Evolutionary conservation across 2,113 vertebrate species (phyloP).

Genomic region (Glaucomys volans): DNA sequence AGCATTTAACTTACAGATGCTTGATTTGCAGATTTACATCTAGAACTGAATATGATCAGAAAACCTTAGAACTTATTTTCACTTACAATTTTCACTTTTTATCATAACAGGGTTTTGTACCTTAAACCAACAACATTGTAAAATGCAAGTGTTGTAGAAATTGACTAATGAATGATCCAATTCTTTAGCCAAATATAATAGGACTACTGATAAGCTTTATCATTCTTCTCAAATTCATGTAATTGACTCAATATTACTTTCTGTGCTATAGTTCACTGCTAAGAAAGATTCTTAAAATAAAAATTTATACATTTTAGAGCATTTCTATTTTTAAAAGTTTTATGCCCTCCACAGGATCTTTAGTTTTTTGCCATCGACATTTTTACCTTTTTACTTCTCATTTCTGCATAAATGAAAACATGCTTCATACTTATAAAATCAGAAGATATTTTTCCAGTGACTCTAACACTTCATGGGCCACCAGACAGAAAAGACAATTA

Average conservation of each 20-base stretch:
- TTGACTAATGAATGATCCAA: conserved; percentile 68
- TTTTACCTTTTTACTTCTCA: conserved; percentile 38
- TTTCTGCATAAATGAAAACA: conserved; percentile 53
- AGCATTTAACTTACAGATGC: not conserved
- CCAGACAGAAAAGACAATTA: not conserved
- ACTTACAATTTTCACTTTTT: conserved; percentile 46
- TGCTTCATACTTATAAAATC: not conserved
- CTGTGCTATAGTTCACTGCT: conserved; percentile 49
- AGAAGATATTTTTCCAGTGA: not conserved
- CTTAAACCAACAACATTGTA: conserved; percentile 61
- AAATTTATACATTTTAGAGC: not conserved
- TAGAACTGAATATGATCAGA: not conserved
- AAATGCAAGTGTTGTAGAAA: conserved; percentile 68
- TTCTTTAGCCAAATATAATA: conserved; percentile 70
- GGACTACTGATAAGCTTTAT: conserved; percentile 64
- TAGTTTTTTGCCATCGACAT: not conserved
- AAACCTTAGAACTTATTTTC: not conserved
- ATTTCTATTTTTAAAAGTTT: conserved; percentile 63
- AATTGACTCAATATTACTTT: conserved; percentile 62
- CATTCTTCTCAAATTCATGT: conserved; percentile 60
- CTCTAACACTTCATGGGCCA: not conserved
- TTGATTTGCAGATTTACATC: conserved; percentile 48
- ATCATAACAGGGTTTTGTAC: conserved; percentile 60
- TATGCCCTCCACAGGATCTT: not conserved
- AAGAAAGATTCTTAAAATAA: not conserved